phyloP scores from a whole-genome alignment of 2,113 vertebrate species.

The Bos javanicus region DNA sequence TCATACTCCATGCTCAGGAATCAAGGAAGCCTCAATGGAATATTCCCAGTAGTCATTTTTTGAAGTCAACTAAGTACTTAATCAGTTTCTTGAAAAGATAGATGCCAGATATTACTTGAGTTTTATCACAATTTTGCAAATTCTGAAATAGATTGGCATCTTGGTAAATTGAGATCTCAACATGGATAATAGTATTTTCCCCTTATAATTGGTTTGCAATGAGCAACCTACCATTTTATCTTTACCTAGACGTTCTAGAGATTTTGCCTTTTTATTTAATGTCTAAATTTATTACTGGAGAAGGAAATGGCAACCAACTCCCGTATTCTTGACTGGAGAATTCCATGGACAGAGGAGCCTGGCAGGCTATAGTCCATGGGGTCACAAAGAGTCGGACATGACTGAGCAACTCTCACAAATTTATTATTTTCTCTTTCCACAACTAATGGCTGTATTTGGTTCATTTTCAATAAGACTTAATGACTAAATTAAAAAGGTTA shows the following conservation, averaged over 20 bases:
- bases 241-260: constrained; percentile 57
- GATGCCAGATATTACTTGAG: not conserved
- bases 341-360: not conserved
- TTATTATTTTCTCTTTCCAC: constrained; percentile 54
- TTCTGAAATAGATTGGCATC: not conserved
- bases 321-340: not conserved
- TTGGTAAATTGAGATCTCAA: constrained; percentile 55
- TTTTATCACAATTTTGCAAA: not conserved
- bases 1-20: not conserved
- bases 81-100: not conserved
- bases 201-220: constrained; percentile 17
- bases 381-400: not conserved
- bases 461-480: constrained; percentile 73
- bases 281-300: constrained; percentile 60
- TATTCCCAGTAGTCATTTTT: not conserved
- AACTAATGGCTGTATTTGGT: constrained; percentile 61
- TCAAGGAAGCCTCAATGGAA: not conserved
- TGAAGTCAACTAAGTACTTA: constrained; percentile 6
- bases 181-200: constrained; percentile 30
- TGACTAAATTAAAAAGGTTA: constrained; percentile 73
- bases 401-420: constrained; percentile 31
- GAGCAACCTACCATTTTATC: constrained; percentile 58
- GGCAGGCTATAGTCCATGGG: not conserved
- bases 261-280: constrained; percentile 63
- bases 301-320: not conserved